These are phyloP conservation scores for Sebastes diaconus DNA, from an alignment of 2,797 vertebrate species.

Conservation along the genomic window DNA sequence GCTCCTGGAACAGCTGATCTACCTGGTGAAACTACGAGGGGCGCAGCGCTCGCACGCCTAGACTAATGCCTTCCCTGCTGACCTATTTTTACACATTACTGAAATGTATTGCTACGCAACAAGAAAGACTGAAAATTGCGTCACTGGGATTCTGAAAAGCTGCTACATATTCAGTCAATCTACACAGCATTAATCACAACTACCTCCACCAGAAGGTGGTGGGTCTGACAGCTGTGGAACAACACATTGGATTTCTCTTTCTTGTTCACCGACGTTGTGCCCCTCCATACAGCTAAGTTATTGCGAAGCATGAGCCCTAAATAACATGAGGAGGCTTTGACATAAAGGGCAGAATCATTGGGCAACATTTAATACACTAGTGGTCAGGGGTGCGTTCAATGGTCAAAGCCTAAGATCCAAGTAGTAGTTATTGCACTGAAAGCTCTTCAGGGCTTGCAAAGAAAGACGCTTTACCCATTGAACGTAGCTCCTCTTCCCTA, in stretches of 20 bases:
- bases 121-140: background rate
- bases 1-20: no score
- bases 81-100: background rate
- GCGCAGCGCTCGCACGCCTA: background rate
- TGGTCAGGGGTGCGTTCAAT: conserved; percentile 77
- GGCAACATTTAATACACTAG: conserved; percentile 71
- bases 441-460: conserved; percentile 32
- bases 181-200: background rate
- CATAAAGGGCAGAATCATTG: conserved; percentile 75
- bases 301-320: background rate
- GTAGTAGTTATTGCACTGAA: conserved; percentile 10
- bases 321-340: conserved; percentile 77
- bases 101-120: background rate
- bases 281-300: background rate
- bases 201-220: background rate
- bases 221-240: background rate
- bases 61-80: background rate
- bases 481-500: conserved; percentile 79
- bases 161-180: background rate
- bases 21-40: no score
- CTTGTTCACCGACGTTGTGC: background rate
- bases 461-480: conserved; percentile 72
- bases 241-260: background rate
- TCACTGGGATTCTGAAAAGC: background rate
- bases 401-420: conserved; percentile 67